Percentiles rank a stretch among this genome's conserved stretches.
These are phyloP conservation scores for Zootoca vivipara DNA, from an alignment of 2,113 vertebrate genomes.

Conservation along the genomic window DNA sequence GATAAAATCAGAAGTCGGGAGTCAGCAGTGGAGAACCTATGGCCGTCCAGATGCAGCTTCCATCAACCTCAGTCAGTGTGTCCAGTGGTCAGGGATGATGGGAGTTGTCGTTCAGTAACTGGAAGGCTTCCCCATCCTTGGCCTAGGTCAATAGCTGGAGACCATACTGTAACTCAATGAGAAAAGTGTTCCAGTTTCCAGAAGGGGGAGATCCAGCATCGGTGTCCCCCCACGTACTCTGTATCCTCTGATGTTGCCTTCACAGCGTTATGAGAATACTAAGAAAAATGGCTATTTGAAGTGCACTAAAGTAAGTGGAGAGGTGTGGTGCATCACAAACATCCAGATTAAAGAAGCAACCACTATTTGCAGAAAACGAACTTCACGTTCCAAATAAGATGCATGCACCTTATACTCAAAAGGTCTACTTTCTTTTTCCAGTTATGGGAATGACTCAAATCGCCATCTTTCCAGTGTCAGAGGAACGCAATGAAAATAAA, in stretches of 20 bases:
- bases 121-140: too few relatives aligned
- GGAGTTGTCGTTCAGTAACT: too few relatives aligned
- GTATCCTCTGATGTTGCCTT: neutral
- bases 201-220: too few relatives aligned
- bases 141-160: neutral
- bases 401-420: neutral
- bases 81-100: neutral
- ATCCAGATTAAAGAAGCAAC: constrained; percentile 12
- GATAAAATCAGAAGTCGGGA: neutral
- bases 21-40: too few relatives aligned
- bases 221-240: too few relatives aligned
- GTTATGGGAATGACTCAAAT: constrained; percentile 8
- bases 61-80: too few relatives aligned
- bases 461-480: neutral
- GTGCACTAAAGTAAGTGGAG: neutral
- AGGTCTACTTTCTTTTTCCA: neutral
- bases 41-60: too few relatives aligned
- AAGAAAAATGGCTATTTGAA: neutral
- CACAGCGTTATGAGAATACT: neutral
- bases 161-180: neutral
- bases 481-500: constrained; percentile 16
- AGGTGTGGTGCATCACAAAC: neutral
- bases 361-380: constrained; percentile 11
- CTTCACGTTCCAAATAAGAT: neutral
- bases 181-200: neutral